Percentiles rank a stretch among this genome's conserved stretches.
Conservation (phyloP, 2,797 vertebrate genomes). For the Margarornis squamiger region DNA sequence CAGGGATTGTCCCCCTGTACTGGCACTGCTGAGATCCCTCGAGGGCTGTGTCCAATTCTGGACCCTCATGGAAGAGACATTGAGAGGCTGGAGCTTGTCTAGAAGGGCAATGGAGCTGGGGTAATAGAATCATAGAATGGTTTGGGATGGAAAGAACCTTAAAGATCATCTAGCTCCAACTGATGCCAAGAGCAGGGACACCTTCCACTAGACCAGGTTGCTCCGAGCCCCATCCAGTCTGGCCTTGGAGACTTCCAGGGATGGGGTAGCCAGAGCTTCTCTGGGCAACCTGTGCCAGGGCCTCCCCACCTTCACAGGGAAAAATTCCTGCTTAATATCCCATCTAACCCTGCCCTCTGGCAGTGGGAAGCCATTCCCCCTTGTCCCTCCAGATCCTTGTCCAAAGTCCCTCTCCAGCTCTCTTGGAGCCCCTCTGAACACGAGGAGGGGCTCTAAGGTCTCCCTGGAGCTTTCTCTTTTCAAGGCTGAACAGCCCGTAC, state of each 20-base stretch:
- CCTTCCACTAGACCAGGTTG: neutral
- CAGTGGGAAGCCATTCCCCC: neutral
- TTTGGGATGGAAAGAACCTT: neutral
- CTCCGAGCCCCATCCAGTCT: neutral
- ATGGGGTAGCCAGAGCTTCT: neutral
- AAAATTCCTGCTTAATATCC: neutral
- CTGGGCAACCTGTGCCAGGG: neutral
- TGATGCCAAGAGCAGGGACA: neutral
- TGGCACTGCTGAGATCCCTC: neutral
- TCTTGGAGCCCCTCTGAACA: neutral
- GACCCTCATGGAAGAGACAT: neutral
- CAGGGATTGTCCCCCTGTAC: neutral
- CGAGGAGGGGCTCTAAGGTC: neutral
- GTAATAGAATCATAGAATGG: neutral
- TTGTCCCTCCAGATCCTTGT: neutral
- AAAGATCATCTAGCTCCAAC: neutral
- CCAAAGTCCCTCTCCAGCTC: neutral
- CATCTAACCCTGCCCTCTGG: neutral
- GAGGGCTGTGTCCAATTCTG: neutral
- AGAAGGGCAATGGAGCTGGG: neutral
- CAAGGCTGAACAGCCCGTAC: neutral
- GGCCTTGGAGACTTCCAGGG: neutral
- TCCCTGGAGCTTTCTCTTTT: neutral
- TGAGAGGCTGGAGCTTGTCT: rapidly evolving
- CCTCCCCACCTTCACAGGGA: neutral